Evolutionary conservation across 2,797 vertebrate genomes (phyloP).

Genomic region (Myotis findleyi): DNA sequence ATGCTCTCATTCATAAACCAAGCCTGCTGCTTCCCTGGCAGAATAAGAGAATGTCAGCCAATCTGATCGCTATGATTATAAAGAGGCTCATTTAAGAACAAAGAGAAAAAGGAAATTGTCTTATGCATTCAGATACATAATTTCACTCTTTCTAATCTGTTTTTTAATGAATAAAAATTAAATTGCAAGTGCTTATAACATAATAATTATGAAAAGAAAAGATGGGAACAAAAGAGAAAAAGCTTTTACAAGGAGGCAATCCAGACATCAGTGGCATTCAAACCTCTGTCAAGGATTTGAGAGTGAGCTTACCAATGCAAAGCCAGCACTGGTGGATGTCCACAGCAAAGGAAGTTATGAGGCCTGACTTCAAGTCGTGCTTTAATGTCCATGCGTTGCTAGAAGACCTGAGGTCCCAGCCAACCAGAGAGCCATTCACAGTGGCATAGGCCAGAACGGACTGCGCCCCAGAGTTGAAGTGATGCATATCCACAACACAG

Average conservation of each 20-base stretch:
- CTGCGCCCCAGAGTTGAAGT: constrained; percentile 96
- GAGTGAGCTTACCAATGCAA: constrained; percentile 92
- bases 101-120: background rate
- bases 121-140: background rate
- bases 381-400: constrained; percentile 96
- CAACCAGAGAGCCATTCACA: constrained; percentile 96
- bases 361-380: constrained; percentile 96
- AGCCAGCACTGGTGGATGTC: constrained; percentile 99
- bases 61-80: background rate
- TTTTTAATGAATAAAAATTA: constrained; percentile 43
- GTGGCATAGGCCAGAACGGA: constrained; percentile 97
- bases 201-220: background rate
- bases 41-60: background rate
- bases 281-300: background rate
- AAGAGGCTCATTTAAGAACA: background rate
- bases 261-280: background rate
- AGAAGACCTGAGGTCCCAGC: constrained; percentile 96
- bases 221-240: background rate
- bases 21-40: background rate
- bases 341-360: constrained; percentile 98
- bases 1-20: background rate
- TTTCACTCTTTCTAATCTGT: background rate
- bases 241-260: background rate
- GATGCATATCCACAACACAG: constrained; percentile 97
- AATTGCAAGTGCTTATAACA: background rate